Evolutionary conservation across 2,888 invertebrate genomes (phyloP), one percentile per base, ranked within the genome.

Genomic region (Halocaridina rubra): DNA sequence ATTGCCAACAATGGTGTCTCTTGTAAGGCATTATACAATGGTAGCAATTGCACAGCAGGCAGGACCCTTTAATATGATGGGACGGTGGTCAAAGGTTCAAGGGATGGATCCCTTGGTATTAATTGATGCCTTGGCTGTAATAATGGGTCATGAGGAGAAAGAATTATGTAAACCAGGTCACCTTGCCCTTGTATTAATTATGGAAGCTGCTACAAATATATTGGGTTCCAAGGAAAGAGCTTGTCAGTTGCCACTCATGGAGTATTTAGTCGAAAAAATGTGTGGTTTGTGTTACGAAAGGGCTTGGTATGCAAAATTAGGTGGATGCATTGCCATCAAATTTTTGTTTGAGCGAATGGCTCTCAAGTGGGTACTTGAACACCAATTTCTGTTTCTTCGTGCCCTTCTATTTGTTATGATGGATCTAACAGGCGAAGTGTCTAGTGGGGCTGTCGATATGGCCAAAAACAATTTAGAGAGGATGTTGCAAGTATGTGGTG

Each of bases 141-240:
- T 98, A 67, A 97, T 99, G 96, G 98, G 98, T 0, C 98, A 98
- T 90, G 98, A 99, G 90, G 98, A 98, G 90, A 98, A 98, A 90
- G 98, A 98, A 90, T 92, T 98, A 10, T 97, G 97, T 90, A 98
- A 97, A 90, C 97, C 98, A 0, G 98, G 98, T 0, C 95, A 97
- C 89, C 91, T 97, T 24, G 97, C 97, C 0, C 92, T 99, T 57
- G 94, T 96, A 1, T 92, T 98, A 3, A 96, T 98, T 90, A 93
- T 98, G 71, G 97, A 98, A 90, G 97, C 97, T 0, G 96, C 98
- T 0, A 95, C 95, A 0, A 95, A 94, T 24, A 94, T 98, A 53
- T 93, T 98, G 69, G 97, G 97, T 0, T 94, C 95, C 22, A 96
- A 96, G 90, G 97, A 98, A 90, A 91, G 93, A 91, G 97, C 97